Conservation (phyloP, 1,140 invertebrate species). For the Babylonia areolata region DNA sequence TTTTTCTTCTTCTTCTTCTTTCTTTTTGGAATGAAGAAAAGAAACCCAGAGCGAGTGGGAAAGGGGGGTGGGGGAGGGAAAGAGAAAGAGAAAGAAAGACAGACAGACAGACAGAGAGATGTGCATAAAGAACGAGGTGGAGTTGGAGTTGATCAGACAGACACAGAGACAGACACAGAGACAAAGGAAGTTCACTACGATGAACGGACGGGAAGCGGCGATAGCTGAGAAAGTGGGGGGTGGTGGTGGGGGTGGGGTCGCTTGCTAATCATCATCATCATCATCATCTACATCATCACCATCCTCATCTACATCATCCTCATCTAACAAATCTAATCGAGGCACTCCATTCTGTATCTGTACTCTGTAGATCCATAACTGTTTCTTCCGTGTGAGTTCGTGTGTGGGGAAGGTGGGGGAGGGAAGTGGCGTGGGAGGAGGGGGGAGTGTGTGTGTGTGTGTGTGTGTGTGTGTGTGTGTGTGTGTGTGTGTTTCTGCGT, state of each 20-base stretch:
- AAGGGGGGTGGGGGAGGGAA: background rate
- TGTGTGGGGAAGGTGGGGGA: background rate
- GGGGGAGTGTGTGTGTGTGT: background rate
- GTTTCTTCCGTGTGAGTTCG: too few species aligned
- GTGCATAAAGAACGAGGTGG: background rate
- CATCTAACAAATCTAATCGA: conserved; percentile 1
- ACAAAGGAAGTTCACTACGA: background rate
- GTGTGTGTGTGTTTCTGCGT: too few species aligned
- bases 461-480: background rate
- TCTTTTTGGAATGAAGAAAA: background rate
- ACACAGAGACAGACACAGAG: background rate
- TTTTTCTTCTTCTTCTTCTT: background rate
- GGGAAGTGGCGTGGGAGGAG: background rate
- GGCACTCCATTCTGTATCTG: too few species aligned
- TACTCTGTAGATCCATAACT: too few species aligned
- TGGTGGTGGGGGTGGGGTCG: too few species aligned
- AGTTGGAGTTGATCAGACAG: background rate
- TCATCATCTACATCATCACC: background rate
- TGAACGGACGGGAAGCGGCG: too few species aligned
- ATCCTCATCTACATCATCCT: background rate
- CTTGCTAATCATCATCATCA: too few species aligned
- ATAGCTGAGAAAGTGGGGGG: too few species aligned
- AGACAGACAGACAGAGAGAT: background rate
- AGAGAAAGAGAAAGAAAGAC: conserved; percentile 5
- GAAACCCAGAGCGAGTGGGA: background rate